These are phyloP conservation scores for Eulithis testata DNA, from an alignment of 2,888 invertebrate species.

Conservation along the genomic window DNA sequence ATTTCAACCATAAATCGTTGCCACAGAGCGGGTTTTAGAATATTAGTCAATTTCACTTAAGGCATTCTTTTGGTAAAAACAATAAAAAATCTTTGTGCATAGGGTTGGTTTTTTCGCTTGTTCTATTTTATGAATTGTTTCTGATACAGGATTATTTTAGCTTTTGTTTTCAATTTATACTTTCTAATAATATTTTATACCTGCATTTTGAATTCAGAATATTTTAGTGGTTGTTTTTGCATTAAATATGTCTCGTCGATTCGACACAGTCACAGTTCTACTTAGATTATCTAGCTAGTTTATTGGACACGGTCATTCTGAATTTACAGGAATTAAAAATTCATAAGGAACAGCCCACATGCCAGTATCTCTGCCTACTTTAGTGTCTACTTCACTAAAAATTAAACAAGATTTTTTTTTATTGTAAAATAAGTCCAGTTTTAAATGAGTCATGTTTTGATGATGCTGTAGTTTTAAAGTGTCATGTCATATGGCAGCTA, in stretches of 20 bases:
- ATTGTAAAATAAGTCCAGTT: no score
- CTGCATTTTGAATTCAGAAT: neutral
- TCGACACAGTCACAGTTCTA: neutral
- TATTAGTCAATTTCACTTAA: constrained; percentile 17
- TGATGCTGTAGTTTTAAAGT: no score
- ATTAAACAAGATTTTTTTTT: no score
- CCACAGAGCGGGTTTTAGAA: constrained; percentile 37
- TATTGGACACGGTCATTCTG: no score
- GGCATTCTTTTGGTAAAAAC: constrained; percentile 41
- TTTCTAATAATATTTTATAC: neutral
- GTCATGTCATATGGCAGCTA: no score
- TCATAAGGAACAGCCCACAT: no score
- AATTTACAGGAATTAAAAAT: no score
- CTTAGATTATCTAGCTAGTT: no score
- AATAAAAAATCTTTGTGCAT: constrained; percentile 70
- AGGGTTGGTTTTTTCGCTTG: constrained; percentile 70
- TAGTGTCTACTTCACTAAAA: no score
- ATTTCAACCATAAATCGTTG: constrained; percentile 31
- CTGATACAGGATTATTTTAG: constrained; percentile 71
- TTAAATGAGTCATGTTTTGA: no score
- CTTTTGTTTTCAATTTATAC: constrained; percentile 35
- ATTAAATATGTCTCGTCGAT: no score
- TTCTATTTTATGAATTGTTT: constrained; percentile 73
- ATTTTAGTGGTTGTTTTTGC: neutral
- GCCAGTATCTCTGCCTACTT: no score